Evolutionary conservation across 2,888 invertebrate genomes (phyloP), one percentile per base, ranked within the genome.

Genomic region (Mechanitis messenoides): DNA sequence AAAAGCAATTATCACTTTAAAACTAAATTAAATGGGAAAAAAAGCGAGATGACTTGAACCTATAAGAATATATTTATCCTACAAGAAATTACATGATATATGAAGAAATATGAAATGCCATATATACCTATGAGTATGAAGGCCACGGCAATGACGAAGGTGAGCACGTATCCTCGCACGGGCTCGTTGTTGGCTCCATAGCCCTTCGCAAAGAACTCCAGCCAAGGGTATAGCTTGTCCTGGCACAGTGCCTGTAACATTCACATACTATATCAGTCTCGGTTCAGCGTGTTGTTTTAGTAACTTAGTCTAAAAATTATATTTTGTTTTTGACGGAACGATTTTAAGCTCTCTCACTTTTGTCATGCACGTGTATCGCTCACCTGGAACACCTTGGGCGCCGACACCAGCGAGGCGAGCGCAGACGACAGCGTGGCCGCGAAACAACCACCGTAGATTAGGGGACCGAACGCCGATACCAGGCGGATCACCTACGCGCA

Each of bases 371-470:
- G 35, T 5, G 47, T n/a, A 20, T 20, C 20, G 3, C 31, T 33
- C 71, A 91, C 92, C 90, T 96, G 96, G 75, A 96, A 96, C 0
- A 96, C 95, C 91, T 96, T 96, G 0, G 99, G 99, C 0, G 98
- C 99, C 0, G 98, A 97, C 0, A 99, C 98, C 58, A 99, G 91
- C 68, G 97, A 97, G 0, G 98, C 98, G 58, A 99, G 90, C 0
- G 99, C 99, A 0, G 98, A 98, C 0, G 98, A 98, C 20, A 99
- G 86, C 0, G 99, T 98, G 0, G 99, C 98, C 0, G 98, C 98
- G 85, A 98, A 98, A 76, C 98, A 98, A 0, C 98, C 98, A 38
- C 97, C 98, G 81, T 97, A 97, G 72, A 99, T 98, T 58, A 99
- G 90, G 0, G 98, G 98, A 0, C 98, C 97, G 77, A 96, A 96